Evolutionary conservation across 1,140 invertebrate species (phyloP), one percentile per base, ranked within the genome.

Genomic region (Drosophila asahinai): DNA sequence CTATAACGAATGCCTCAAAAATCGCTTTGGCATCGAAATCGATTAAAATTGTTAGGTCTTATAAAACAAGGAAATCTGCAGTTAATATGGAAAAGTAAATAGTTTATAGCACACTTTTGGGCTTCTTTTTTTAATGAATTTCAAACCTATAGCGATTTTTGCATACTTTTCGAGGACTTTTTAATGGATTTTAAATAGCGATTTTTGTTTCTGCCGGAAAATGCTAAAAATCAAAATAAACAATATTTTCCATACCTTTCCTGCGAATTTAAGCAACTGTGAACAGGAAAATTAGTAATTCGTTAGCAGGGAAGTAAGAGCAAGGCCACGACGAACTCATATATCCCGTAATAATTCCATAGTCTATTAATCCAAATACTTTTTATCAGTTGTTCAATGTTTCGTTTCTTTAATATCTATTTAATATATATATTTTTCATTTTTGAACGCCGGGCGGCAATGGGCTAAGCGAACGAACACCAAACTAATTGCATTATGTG

Each of bases 361-460:
- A 33, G 47, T 17, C 47, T 54, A 17, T 30, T 40, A 40, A 57
- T 33, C 49, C 22, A 15, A 57, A 40, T 27, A 57, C 15, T 54
- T 62, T 62, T 63, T 70, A 52, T 70, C n/a, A 70, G 67, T 54
- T 70, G 19, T 70, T 70, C 19, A 40, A 36, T 45, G 48, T 70
- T 70, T 70, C 12, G 19, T 77, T 58, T 25, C 22, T 52, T 38
- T 38, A 19, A 38, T 40, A 68, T 57, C 14, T 47, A 42, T 36
- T 22, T 55, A 4, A 19, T 4, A 17, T 27, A 25, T n/a, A 65
- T 65, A 65, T 1, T 61, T 65, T 62, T 47, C 6, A 33, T 71
- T 89, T 86, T 70, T 47, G 59, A 81, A 77, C 77, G 83, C 79
- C 82, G 86, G 91, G 91, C 83, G 91, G 91, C 91, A 92, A 81